Evolutionary conservation across 2,113 vertebrate genomes (phyloP).

Genomic region (Pseudonaja textilis): DNA sequence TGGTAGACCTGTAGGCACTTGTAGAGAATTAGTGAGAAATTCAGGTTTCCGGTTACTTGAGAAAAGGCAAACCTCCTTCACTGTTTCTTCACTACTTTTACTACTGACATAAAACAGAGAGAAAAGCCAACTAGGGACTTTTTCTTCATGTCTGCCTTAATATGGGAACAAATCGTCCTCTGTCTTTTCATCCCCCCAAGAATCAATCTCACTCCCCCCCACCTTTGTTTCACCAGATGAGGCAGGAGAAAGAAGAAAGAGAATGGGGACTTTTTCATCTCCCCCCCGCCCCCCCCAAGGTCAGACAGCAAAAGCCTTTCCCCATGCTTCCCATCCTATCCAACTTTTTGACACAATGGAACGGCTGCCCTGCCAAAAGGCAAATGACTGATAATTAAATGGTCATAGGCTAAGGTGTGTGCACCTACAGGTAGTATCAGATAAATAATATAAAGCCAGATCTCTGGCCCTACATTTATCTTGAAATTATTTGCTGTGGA

Average conservation of each 20-base stretch:
- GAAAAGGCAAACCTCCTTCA: background rate
- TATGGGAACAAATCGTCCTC: background rate
- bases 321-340: background rate
- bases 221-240: background rate
- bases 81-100: background rate
- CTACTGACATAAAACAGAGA: background rate
- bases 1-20: background rate
- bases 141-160: background rate
- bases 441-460: background rate
- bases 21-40: background rate
- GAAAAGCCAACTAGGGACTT: background rate
- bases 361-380: background rate
- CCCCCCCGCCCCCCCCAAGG: background rate
- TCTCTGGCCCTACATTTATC: background rate
- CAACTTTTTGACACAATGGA: background rate
- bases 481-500: background rate
- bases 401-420: background rate
- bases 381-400: background rate
- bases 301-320: background rate
- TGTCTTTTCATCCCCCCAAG: background rate
- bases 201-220: background rate
- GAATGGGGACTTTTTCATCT: background rate
- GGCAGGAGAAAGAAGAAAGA: background rate
- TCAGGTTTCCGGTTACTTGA: background rate
- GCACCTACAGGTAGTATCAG: background rate